Evolutionary conservation across 2,113 vertebrate species (phyloP).

Genomic region (Zosterops japonicus): DNA sequence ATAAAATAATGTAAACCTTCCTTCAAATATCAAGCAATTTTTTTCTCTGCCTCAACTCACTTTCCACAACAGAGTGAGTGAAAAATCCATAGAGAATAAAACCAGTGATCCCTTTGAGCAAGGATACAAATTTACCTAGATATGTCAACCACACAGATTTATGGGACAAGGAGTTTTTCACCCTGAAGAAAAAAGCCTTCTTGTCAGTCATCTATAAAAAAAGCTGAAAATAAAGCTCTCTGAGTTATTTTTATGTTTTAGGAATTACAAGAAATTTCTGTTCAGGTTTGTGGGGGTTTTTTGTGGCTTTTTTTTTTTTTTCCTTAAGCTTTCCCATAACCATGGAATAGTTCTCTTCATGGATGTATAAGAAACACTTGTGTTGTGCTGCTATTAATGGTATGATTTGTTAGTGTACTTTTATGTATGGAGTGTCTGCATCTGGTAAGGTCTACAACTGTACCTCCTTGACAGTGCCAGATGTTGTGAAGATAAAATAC

Average conservation of each 20-base stretch:
- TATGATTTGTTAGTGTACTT: constrained; percentile 74
- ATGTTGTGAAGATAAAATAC: constrained; percentile 78
- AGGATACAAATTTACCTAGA: constrained; percentile 63
- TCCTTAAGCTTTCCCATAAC: neutral
- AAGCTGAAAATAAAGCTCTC: constrained; percentile 57
- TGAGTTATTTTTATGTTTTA: neutral
- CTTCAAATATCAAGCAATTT: constrained; percentile 1
- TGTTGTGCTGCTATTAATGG: constrained; percentile 27
- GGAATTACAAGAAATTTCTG: constrained; percentile 16
- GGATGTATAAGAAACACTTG: constrained; percentile 63
- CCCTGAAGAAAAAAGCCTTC: constrained; percentile 40
- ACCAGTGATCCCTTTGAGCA: constrained; percentile 60
- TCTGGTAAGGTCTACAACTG: constrained; percentile 69
- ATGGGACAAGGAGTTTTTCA: constrained; percentile 66
- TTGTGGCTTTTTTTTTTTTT: neutral
- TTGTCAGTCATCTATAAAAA: constrained; percentile 61
- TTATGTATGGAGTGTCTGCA: constrained; percentile 66
- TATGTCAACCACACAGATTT: constrained; percentile 64
- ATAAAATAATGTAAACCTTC: constrained; percentile 42
- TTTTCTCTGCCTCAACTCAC: constrained; percentile 37
- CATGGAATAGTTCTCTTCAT: constrained; percentile 15
- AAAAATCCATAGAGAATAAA: constrained; percentile 66
- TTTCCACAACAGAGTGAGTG: constrained; percentile 48
- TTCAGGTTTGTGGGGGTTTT: neutral
- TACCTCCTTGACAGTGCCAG: constrained; percentile 76